Conservation (phyloP, 2,113 vertebrate species). For the Ondatra zibethicus region DNA sequence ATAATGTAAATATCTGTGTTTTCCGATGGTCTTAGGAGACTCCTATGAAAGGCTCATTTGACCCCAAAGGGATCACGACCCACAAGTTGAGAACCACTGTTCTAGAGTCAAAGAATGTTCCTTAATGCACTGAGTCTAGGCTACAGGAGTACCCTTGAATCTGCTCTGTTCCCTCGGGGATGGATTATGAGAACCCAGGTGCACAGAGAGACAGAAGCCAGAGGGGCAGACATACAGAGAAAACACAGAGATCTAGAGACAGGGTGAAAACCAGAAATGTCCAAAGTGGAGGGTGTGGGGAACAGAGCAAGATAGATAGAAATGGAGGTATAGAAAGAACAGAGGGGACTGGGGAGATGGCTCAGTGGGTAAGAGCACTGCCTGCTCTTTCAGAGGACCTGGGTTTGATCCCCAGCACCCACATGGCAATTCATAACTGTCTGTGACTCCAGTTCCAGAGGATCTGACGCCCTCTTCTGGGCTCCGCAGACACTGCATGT, state of each 20-base stretch:
- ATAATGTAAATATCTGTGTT: not conserved
- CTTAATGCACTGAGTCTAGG: not conserved
- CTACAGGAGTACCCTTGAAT: not conserved
- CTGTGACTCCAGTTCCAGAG: not conserved
- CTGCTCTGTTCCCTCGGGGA: not conserved
- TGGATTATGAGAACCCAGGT: not conserved
- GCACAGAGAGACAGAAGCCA: not conserved
- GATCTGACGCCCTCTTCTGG: not conserved
- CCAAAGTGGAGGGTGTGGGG: not conserved
- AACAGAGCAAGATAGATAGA: not conserved
- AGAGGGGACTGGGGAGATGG: not conserved
- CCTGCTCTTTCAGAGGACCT: not conserved
- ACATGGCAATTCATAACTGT: not conserved
- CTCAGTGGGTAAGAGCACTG: not conserved
- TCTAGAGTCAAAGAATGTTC: not conserved
- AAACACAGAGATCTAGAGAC: constrained; percentile 21
- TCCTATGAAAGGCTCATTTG: not conserved
- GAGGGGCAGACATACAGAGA: not conserved
- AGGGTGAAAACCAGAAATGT: not conserved
- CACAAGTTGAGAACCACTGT: not conserved
- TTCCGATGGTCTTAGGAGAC: not conserved
- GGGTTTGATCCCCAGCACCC: not conserved
- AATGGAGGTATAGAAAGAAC: not conserved
- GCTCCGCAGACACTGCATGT: not conserved
- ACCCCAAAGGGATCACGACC: not conserved